Conservation (phyloP, 2,113 vertebrate genomes). For the Cyphomyrus discorhynchus region DNA sequence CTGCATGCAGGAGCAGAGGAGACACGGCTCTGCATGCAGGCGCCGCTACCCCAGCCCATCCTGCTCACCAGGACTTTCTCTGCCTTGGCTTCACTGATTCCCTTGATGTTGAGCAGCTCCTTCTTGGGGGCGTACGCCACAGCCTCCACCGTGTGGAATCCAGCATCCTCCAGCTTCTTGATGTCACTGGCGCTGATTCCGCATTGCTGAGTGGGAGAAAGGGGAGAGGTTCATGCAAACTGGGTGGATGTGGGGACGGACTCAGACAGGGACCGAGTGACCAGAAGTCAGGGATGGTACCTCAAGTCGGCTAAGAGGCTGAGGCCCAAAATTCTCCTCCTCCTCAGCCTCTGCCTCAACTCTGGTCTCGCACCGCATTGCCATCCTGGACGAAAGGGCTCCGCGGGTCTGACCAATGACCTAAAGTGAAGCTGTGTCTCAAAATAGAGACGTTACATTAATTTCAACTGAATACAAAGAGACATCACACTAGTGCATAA, state of each 20-base stretch:
- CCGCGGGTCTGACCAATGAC: neutral
- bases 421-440: neutral
- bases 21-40: neutral
- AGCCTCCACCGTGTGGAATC: constrained; percentile 92
- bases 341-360: constrained; percentile 71
- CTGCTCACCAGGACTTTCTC: constrained; percentile 86
- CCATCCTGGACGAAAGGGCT: constrained; percentile 59
- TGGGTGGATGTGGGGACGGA: too few relatives aligned
- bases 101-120: constrained; percentile 91
- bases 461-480: neutral
- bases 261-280: neutral
- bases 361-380: constrained; percentile 68
- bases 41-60: neutral
- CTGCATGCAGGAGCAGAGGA: neutral
- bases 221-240: neutral
- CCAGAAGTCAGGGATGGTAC: constrained; percentile 44
- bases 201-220: constrained; percentile 68
- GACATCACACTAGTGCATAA: neutral
- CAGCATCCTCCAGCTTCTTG: constrained; percentile 92
- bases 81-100: constrained; percentile 95
- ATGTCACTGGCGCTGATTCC: constrained; percentile 87
- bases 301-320: constrained; percentile 80
- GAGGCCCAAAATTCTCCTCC: constrained; percentile 86
- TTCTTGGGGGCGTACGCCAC: constrained; percentile 96
- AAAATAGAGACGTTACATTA: neutral